Percentiles rank a stretch among this genome's conserved stretches.
Conservation (phyloP, 2,888 invertebrate genomes). For the Acrobasis suavella region DNA sequence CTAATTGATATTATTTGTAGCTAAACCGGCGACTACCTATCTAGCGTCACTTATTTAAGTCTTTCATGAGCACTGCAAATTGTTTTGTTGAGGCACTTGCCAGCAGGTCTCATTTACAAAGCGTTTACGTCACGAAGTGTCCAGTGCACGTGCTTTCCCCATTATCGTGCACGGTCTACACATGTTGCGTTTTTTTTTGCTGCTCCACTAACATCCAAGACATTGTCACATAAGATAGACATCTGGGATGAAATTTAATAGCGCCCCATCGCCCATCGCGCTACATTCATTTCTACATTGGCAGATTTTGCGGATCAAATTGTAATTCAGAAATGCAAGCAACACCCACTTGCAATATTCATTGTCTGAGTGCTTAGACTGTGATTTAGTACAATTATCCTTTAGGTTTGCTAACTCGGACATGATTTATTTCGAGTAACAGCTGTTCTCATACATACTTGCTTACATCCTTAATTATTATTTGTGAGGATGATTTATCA, state of each 20-base stretch:
- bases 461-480: slow-evolving; percentile 55
- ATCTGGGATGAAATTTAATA: slow-evolving; percentile 68
- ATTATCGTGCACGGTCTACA: slow-evolving; percentile 52
- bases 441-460: slow-evolving; percentile 40
- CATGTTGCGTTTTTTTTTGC: slow-evolving; percentile 65
- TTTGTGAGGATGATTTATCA: slow-evolving; percentile 66
- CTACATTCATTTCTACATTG: slow-evolving; percentile 48
- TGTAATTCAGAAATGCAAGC: slow-evolving; percentile 63
- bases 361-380: slow-evolving; percentile 64
- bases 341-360: slow-evolving; percentile 70
- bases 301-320: slow-evolving; percentile 59
- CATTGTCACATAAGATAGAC: slow-evolving; percentile 61
- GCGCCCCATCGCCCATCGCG: slow-evolving; percentile 35
- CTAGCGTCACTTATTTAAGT: slow-evolving; percentile 24
- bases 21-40: slow-evolving; percentile 32
- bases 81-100: slow-evolving; percentile 24
- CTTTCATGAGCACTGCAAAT: not conserved
- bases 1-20: slow-evolving; percentile 42
- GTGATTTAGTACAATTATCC: slow-evolving; percentile 72
- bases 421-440: slow-evolving; percentile 61
- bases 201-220: slow-evolving; percentile 60
- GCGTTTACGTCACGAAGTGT: slow-evolving; percentile 49
- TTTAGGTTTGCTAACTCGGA: slow-evolving; percentile 59
- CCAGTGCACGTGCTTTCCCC: slow-evolving; percentile 59
- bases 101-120: slow-evolving; percentile 41